Conservation (phyloP, 2,888 invertebrate genomes). For the Dryococelus australis region DNA sequence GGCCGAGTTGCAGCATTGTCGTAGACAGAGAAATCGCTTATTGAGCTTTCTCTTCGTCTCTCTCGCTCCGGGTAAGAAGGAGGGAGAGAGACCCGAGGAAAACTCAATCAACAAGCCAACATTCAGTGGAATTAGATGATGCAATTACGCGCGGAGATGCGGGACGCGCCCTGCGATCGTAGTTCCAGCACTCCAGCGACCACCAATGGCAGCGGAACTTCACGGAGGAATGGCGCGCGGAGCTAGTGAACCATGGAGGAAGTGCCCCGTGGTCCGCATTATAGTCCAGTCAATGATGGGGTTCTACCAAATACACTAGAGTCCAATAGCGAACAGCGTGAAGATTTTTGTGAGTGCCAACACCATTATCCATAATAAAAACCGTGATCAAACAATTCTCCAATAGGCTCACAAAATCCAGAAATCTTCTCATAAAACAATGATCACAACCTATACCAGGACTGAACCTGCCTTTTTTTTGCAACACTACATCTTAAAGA, state of each 20-base stretch:
- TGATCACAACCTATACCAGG: too few relatives aligned
- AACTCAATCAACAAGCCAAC: constrained; percentile 11
- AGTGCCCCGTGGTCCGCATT: not conserved
- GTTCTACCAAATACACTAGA: too few relatives aligned
- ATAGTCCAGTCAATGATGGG: too few relatives aligned
- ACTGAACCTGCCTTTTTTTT: too few relatives aligned
- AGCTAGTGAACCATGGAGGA: not conserved
- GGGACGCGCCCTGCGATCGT: not conserved
- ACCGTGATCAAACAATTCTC: too few relatives aligned
- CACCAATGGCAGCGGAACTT: not conserved
- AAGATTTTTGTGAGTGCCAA: too few relatives aligned
- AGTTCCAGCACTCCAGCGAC: not conserved
- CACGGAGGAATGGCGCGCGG: not conserved
- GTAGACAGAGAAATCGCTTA: not conserved
- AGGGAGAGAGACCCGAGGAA: not conserved
- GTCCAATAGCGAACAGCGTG: too few relatives aligned
- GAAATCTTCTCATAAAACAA: too few relatives aligned
- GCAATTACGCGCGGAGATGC: not conserved
- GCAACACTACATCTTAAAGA: too few relatives aligned
- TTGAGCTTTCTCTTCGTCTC: not conserved
- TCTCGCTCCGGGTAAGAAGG: not conserved
- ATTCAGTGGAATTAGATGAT: not conserved
- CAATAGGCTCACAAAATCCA: too few relatives aligned
- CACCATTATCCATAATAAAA: too few relatives aligned
- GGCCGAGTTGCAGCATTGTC: not conserved